These are phyloP conservation scores for Papilio aristodemus DNA, from an alignment of 1,140 invertebrate species.

Conservation along the genomic window DNA sequence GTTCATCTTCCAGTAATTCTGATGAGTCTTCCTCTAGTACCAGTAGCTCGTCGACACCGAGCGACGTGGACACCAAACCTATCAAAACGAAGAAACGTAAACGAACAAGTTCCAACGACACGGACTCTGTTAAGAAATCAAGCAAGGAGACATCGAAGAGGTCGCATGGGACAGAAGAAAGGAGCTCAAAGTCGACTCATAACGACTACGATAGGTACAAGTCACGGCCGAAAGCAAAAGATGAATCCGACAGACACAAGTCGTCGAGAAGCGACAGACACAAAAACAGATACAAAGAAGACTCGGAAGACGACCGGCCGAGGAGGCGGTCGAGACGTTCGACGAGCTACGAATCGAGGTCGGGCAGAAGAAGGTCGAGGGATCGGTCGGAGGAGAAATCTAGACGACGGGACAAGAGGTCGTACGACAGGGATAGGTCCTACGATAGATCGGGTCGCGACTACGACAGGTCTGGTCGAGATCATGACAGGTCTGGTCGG, in stretches of 20 bases:
- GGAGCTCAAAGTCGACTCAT: conserved; percentile 54
- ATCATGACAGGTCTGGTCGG: conserved; percentile 23
- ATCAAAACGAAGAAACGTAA: conserved; percentile 63
- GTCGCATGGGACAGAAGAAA: conserved; percentile 57
- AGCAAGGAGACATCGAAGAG: conserved; percentile 64
- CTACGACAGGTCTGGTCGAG: conserved; percentile 25
- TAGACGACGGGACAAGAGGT: conserved; percentile 55
- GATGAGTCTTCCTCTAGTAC: conserved; percentile 56
- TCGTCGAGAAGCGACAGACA: conserved; percentile 53
- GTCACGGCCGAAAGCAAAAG: conserved; percentile 51
- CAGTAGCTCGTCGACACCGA: conserved; percentile 61
- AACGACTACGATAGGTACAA: conserved; percentile 52
- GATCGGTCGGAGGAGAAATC: conserved; percentile 57
- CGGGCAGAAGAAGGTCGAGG: conserved; percentile 49
- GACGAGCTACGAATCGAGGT: conserved; percentile 61
- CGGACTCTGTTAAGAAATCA: conserved; percentile 54
- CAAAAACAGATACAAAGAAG: conserved; percentile 62
- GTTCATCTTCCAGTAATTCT: conserved; percentile 56
- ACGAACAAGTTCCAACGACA: conserved; percentile 54
- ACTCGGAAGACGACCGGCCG: conserved; percentile 59
- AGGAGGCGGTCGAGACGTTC: conserved; percentile 63
- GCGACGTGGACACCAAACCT: conserved; percentile 49
- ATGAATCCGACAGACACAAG: conserved; percentile 58
- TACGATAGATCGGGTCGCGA: conserved; percentile 25
- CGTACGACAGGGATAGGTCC: conserved; percentile 53